Evolutionary conservation across 2,113 vertebrate genomes (phyloP).

Genomic region (Xenopus borealis): DNA sequence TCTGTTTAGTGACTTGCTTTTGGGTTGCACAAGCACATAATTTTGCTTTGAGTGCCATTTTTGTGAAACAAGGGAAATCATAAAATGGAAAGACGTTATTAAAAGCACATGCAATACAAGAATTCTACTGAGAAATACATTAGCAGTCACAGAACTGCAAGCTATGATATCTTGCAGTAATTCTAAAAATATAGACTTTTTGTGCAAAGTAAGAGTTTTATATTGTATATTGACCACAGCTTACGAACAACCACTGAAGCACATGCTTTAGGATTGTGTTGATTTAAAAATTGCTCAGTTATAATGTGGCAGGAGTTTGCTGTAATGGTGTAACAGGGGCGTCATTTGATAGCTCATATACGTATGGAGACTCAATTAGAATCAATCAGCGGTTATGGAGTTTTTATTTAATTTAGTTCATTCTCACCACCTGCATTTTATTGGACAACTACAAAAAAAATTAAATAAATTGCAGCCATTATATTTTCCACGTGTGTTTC

Average conservation of each 20-base stretch:
- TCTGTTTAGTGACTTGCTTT: slow-evolving; percentile 18
- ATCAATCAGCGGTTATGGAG: background rate
- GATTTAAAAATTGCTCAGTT: background rate
- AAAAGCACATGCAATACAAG: slow-evolving; percentile 13
- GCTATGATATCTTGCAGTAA: slow-evolving; percentile 1
- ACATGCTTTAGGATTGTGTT: background rate
- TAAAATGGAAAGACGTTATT: slow-evolving; percentile 24
- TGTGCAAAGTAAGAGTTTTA: background rate
- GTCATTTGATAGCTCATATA: background rate
- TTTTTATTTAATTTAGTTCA: too few relatives aligned
- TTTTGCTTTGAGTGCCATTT: slow-evolving; percentile 14
- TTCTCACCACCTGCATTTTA: too few relatives aligned
- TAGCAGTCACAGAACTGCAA: background rate
- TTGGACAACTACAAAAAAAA: too few relatives aligned
- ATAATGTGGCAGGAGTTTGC: background rate
- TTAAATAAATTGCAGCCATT: too few relatives aligned
- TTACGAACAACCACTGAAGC: background rate
- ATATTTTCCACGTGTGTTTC: too few relatives aligned
- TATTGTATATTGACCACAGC: background rate
- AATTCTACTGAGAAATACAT: slow-evolving; percentile 3
- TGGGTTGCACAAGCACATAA: slow-evolving; percentile 8
- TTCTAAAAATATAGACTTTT: slow-evolving; percentile 10
- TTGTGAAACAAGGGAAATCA: slow-evolving; percentile 30
- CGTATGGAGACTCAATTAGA: background rate
- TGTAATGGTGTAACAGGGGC: background rate